Evolutionary conservation across 2,797 vertebrate species (phyloP), one percentile per base, ranked within the genome.

Genomic region (Antrozous pallidus): DNA sequence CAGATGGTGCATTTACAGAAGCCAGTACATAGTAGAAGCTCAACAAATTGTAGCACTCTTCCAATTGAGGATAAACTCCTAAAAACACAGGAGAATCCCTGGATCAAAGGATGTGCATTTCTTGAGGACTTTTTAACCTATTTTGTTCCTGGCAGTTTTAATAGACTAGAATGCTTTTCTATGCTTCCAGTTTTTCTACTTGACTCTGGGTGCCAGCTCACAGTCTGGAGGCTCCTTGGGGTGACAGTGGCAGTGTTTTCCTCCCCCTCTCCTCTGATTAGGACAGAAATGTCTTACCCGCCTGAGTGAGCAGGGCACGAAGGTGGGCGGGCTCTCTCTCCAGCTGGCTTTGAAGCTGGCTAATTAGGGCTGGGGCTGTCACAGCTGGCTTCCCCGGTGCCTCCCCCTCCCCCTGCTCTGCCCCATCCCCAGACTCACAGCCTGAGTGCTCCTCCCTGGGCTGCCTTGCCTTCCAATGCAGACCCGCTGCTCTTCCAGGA

Each of bases 351-450:
- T 98, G 97, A 98, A 98, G 96, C 97, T 69, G 58, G 94, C 96
- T 97, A 95, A 98, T 96, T 97, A 98, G 97, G 95, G 84, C 92
- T 26, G 10, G 95, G 93, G 96, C 97, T 98, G 98, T 98, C 97
- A 96, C 97, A 98, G 97, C 97, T 98, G 98, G 97, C 96, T 96
- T 83, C 90, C 84, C 85, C 28, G 22, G 70, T 8, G 4, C 88
- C 85, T 31, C 13, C 45, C 74, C 17, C 0, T 47, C 73, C 75
- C 69, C 13, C 3, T 4, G 26, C 63, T 81, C 75, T 40, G 75
- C 36, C 38, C 61, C 42, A 33, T 47, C n/a, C 82, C 56, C 61
- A 79, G 56, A 54, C 63, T 75, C 47, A 28, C 47, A 40, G 0
- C 42, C 94, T 12, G 3, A 71, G 33, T 5, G 63, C 36, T 18